These are phyloP conservation scores for Nemotelus pantherinus DNA, from an alignment of 2,888 invertebrate species.

Conservation along the genomic window DNA sequence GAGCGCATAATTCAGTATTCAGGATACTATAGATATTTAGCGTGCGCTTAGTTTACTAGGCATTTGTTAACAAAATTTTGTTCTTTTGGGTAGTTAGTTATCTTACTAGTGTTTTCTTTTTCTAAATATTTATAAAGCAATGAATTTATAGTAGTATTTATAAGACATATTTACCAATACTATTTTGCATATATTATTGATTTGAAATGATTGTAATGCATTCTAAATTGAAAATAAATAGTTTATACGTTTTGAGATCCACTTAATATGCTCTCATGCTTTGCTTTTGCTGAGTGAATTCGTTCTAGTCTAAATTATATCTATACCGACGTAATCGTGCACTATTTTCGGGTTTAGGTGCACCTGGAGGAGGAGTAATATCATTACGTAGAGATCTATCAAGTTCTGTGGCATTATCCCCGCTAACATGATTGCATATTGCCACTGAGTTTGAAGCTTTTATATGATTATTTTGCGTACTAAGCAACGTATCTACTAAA, in stretches of 20 bases:
- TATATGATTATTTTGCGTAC: conserved; percentile 6
- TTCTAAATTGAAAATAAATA: neutral
- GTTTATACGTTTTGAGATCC: neutral
- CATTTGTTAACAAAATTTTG: too few species aligned
- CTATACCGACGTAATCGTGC: conserved; percentile 63
- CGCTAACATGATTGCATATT: conserved; percentile 20
- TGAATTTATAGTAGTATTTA: neutral
- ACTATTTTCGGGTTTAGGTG: conserved; percentile 63
- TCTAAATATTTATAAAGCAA: neutral
- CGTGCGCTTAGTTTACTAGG: too few species aligned
- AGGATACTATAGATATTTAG: too few species aligned
- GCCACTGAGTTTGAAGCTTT: conserved; percentile 24
- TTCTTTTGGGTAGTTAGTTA: too few species aligned
- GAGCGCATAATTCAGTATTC: too few species aligned
- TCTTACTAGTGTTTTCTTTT: neutral
- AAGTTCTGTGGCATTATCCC: conserved; percentile 1
- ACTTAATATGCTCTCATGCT: too few species aligned
- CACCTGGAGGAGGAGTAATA: conserved; percentile 63
- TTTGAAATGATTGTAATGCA: neutral
- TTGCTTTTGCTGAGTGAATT: too few species aligned
- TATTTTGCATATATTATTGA: neutral
- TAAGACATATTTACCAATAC: conserved; percentile 3
- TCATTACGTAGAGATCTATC: conserved; percentile 57
- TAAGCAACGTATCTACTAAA: conserved; percentile 17
- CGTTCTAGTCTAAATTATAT: conserved; percentile 37